A percentile compares a stretch with the other conserved stretches of the same genome.
These are phyloP conservation scores for Cynoglossus semilaevis DNA, from an alignment of 2,113 vertebrate genomes.

Conservation along the genomic window DNA sequence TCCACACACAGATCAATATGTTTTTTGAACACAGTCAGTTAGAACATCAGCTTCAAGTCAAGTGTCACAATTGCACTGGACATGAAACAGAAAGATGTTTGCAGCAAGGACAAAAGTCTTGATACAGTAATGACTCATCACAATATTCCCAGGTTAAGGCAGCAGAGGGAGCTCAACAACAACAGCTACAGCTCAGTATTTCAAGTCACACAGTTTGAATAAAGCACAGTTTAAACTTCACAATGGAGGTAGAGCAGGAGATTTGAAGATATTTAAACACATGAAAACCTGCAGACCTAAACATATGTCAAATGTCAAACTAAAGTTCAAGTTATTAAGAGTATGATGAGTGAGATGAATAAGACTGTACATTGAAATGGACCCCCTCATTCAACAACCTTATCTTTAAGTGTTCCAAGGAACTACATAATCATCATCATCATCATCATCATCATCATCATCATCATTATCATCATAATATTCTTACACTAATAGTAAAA, in stretches of 20 bases:
- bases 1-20: constrained; percentile 31
- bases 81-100: background rate
- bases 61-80: background rate
- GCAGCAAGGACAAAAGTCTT: background rate
- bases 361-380: background rate
- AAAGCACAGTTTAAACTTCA: no score
- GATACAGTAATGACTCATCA: background rate
- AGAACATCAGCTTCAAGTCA: constrained; percentile 18
- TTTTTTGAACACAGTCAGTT: constrained; percentile 15
- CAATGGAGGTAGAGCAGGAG: no score
- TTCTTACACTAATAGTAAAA: no score
- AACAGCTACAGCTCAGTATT: background rate
- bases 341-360: no score
- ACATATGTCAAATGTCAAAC: background rate
- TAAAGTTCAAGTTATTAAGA: no score
- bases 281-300: constrained; percentile 1
- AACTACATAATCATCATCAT: no score
- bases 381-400: no score
- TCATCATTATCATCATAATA: no score
- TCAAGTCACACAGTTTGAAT: background rate
- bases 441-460: no score
- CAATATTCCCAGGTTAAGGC: background rate
- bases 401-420: no score
- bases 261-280: no score
- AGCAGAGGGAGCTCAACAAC: background rate